phyloP scores from a whole-genome alignment of 2,113 vertebrate species.

The Otis tarda region DNA sequence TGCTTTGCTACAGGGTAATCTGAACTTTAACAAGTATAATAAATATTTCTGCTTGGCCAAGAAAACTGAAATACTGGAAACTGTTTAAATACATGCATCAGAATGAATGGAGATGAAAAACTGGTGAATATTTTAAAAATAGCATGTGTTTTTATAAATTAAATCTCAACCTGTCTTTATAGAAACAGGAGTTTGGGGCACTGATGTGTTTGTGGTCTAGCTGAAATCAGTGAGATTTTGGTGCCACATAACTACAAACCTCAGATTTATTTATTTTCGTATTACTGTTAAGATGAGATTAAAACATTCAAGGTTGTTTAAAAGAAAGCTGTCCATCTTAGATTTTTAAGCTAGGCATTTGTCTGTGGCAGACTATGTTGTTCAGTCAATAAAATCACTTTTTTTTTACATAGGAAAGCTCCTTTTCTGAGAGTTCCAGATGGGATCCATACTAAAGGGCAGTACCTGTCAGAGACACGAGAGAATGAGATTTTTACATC shows the following conservation, averaged over 20 bases:
- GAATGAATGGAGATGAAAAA: constrained; percentile 39
- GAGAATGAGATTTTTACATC: background rate
- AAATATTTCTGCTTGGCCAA: constrained; percentile 62
- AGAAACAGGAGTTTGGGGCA: background rate
- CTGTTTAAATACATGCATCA: constrained; percentile 34
- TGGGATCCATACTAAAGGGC: background rate
- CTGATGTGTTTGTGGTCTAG: background rate
- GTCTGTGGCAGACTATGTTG: background rate
- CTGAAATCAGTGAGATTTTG: background rate
- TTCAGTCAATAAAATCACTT: background rate
- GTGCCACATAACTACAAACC: background rate
- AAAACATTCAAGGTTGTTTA: background rate
- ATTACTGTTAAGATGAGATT: background rate
- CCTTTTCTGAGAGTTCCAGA: background rate
- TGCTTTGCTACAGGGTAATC: constrained; percentile 67
- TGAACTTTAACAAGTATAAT: constrained; percentile 69
- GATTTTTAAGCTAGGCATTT: background rate
- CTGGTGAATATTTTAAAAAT: background rate
- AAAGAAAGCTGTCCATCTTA: background rate
- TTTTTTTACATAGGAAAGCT: background rate
- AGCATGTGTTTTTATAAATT: background rate
- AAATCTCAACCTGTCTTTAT: background rate
- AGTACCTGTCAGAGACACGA: background rate
- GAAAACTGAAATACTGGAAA: constrained; percentile 46
- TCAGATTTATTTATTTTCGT: background rate